Conservation (phyloP, 2,113 vertebrate genomes). For the Bubalus kerabau region DNA sequence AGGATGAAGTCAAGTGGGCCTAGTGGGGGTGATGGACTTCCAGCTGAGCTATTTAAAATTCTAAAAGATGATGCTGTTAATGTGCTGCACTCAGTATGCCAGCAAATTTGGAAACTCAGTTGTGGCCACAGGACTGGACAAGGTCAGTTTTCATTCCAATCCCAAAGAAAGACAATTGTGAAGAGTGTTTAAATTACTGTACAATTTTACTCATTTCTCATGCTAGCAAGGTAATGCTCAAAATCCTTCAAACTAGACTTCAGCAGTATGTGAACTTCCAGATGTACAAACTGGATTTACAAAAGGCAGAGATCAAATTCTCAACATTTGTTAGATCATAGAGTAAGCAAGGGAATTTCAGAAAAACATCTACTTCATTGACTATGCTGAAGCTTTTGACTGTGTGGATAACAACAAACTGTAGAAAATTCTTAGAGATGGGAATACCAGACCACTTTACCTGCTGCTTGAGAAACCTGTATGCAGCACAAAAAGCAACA, state of each 20-base stretch:
- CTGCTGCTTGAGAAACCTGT: background rate
- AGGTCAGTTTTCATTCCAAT: background rate
- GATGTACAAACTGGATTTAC: background rate
- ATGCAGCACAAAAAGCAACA: background rate
- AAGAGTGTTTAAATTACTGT: background rate
- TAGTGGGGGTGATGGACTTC: background rate
- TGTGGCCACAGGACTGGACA: background rate
- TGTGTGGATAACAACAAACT: background rate
- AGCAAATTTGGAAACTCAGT: background rate
- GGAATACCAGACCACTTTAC: background rate
- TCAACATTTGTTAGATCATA: background rate
- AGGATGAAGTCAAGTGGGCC: background rate
- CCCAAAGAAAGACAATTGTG: background rate
- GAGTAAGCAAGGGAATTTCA: background rate
- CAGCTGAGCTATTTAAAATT: background rate
- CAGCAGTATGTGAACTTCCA: background rate
- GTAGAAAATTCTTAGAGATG: background rate
- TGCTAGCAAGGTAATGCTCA: background rate
- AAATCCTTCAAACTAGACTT: background rate
- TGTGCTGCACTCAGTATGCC: background rate
- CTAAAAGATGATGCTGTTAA: background rate
- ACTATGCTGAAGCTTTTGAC: background rate
- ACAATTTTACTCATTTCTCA: background rate
- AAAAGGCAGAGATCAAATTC: background rate
- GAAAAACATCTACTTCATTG: background rate